Percentiles rank a stretch among this genome's conserved stretches.
phyloP scores from a whole-genome alignment of 92 coral and sea anemone species.

The Bergia puertoricense region DNA sequence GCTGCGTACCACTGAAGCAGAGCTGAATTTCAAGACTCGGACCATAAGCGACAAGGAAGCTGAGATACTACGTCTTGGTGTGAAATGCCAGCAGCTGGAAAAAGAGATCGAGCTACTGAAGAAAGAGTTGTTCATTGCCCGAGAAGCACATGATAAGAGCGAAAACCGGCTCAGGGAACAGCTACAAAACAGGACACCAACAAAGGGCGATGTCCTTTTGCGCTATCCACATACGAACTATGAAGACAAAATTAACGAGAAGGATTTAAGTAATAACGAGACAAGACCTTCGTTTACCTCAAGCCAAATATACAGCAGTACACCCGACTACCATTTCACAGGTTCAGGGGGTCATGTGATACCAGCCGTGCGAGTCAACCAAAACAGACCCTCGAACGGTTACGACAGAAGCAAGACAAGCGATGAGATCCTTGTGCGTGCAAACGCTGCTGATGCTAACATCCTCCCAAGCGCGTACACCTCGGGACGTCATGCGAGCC shows the following conservation, averaged over 20 bases:
- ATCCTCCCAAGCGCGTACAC: slow-evolving; percentile 23
- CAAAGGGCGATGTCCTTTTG: neutral
- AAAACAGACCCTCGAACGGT: slow-evolving; percentile 15
- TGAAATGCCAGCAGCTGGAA: slow-evolving; percentile 75
- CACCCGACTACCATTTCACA: neutral
- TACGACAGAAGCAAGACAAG: slow-evolving; percentile 17
- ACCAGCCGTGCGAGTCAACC: slow-evolving; percentile 39
- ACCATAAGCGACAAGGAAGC: slow-evolving; percentile 86
- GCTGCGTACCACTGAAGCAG: slow-evolving; percentile 67
- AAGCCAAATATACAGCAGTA: neutral
- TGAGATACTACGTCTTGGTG: slow-evolving; percentile 63
- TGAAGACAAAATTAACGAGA: neutral
- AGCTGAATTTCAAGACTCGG: slow-evolving; percentile 71
- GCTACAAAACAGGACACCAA: neutral
- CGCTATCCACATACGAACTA: neutral
- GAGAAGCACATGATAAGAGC: slow-evolving; percentile 71
- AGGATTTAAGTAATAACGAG: neutral
- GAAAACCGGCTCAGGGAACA: slow-evolving; percentile 68
- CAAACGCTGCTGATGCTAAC: neutral
- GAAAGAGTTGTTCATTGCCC: slow-evolving; percentile 71
- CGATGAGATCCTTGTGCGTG: slow-evolving; percentile 6
- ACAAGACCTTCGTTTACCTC: slow-evolving; percentile 7
- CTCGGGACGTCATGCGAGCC: slow-evolving; percentile 26
- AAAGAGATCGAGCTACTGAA: slow-evolving; percentile 87
- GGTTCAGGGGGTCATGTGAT: slow-evolving; percentile 7